These are phyloP conservation scores for Lathronympha strigana DNA, from an alignment of 2,888 invertebrate species.

Conservation along the genomic window DNA sequence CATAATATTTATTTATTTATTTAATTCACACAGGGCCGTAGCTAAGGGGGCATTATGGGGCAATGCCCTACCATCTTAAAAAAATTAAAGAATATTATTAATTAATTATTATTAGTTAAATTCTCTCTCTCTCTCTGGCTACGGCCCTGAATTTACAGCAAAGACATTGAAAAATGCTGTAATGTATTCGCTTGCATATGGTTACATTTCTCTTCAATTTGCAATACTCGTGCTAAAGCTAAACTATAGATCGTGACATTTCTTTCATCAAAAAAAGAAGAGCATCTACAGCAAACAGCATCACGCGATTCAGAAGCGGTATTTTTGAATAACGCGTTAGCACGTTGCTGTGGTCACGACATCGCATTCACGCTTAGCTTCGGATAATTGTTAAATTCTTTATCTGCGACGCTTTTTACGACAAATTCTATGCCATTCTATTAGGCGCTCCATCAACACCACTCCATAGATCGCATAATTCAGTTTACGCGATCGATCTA, in stretches of 20 bases:
- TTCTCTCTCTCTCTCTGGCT: too few relatives aligned
- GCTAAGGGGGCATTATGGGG: too few relatives aligned
- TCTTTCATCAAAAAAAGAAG: background rate
- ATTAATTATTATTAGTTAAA: too few relatives aligned
- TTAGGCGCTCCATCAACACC: background rate
- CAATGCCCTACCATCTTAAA: too few relatives aligned
- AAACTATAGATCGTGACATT: background rate
- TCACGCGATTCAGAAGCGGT: constrained; percentile 14
- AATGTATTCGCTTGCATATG: too few relatives aligned
- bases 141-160: too few relatives aligned
- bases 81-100: too few relatives aligned
- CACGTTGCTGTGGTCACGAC: background rate
- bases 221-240: background rate
- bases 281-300: background rate
- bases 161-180: too few relatives aligned
- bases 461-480: background rate
- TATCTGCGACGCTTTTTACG: background rate
- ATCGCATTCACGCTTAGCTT: constrained; percentile 7
- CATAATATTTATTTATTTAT: too few relatives aligned
- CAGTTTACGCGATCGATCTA: background rate
- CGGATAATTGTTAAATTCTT: constrained; percentile 16
- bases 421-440: background rate
- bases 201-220: background rate
- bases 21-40: too few relatives aligned
- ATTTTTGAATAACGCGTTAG: background rate